Conservation (phyloP, 2,113 vertebrate genomes). For the Coturnix japonica region DNA sequence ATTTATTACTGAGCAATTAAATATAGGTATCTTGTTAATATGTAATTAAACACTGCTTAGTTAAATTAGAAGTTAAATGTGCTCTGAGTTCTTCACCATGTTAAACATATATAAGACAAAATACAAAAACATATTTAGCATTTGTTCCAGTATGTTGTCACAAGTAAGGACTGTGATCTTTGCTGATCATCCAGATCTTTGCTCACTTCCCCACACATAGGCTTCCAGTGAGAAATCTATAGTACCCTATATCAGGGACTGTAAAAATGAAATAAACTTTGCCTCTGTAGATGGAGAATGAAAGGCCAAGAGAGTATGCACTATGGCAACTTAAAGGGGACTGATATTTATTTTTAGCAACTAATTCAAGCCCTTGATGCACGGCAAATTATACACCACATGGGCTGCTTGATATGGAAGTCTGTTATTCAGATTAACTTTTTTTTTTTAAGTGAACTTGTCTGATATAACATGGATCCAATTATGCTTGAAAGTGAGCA, state of each 20-base stretch:
- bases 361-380: not conserved
- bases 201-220: not conserved
- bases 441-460: not conserved
- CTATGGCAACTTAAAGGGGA: not conserved
- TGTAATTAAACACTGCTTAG: not conserved
- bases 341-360: not conserved
- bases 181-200: not conserved
- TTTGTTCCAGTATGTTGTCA: too few species aligned
- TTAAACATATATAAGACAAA: not conserved
- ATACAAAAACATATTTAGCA: not conserved
- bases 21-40: not conserved
- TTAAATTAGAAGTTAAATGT: not conserved
- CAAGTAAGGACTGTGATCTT: not conserved
- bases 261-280: not conserved
- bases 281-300: not conserved
- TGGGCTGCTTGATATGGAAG: not conserved
- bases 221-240: not conserved
- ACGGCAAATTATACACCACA: not conserved
- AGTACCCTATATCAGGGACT: not conserved
- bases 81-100: not conserved
- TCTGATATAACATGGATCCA: not conserved
- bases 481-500: not conserved
- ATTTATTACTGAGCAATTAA: not conserved
- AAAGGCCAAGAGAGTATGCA: not conserved
- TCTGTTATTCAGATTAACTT: not conserved